phyloP scores from a whole-genome alignment of 2,888 invertebrate species.

The Muschampia plurimacula region DNA sequence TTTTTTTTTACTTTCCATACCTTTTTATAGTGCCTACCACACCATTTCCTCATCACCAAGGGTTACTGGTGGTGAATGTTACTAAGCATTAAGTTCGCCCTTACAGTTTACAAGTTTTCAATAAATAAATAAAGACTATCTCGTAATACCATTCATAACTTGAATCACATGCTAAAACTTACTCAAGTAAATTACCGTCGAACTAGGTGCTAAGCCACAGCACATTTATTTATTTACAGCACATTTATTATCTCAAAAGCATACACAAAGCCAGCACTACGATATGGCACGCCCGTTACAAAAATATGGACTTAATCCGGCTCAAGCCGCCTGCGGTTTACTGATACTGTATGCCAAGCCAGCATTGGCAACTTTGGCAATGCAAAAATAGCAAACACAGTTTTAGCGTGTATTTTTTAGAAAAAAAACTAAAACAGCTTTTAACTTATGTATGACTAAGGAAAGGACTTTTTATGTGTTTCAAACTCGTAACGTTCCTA shows the following conservation, averaged over 20 bases:
- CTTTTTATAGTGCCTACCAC: no score
- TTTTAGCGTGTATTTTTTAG: background rate
- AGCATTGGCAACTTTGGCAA: conserved; percentile 1
- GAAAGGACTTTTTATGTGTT: no score
- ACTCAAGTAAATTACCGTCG: background rate
- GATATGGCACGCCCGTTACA: conserved; percentile 57
- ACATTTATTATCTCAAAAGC: conserved; percentile 15
- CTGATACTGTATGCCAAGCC: conserved; percentile 23
- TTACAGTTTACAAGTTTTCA: no score
- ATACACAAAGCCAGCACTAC: conserved; percentile 33
- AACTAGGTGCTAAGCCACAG: background rate
- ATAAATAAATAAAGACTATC: no score
- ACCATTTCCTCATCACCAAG: no score
- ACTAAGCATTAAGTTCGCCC: no score
- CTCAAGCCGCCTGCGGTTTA: conserved; percentile 35
- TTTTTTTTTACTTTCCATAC: no score
- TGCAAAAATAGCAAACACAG: background rate
- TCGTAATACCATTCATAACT: background rate
- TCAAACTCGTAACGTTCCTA: no score
- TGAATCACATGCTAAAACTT: background rate
- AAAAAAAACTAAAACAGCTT: background rate
- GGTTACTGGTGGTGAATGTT: no score
- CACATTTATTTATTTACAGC: conserved; percentile 7
- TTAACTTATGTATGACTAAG: no score
- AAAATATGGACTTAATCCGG: conserved; percentile 51